These are phyloP conservation scores for Nomia melanderi DNA, from an alignment of 1,140 invertebrate species.

Conservation along the genomic window DNA sequence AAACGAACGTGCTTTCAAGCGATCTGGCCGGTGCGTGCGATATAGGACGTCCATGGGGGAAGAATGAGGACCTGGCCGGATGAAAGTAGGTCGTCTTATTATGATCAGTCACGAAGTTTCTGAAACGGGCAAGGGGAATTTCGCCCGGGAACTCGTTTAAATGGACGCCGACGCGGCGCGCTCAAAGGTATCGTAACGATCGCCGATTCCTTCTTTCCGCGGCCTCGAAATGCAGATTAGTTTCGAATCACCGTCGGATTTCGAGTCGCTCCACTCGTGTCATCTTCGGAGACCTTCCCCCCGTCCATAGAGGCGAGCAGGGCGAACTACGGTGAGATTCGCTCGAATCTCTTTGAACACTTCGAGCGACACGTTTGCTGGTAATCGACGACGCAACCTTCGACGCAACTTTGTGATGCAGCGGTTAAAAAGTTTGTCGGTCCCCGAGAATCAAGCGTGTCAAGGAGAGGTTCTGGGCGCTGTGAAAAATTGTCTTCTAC, in stretches of 20 bases:
- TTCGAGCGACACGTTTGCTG: background rate
- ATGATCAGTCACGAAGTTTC: constrained; percentile 5
- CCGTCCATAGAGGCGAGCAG: background rate
- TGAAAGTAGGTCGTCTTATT: constrained; percentile 32
- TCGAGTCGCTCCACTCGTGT: too few species aligned
- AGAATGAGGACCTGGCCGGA: too few species aligned
- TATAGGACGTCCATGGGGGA: background rate
- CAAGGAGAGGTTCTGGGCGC: background rate
- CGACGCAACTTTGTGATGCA: too few species aligned
- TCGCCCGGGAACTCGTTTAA: background rate
- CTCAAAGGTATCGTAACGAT: background rate
- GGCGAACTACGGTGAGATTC: background rate
- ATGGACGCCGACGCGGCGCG: background rate
- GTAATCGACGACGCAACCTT: background rate
- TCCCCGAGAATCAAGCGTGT: background rate
- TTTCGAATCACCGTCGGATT: background rate
- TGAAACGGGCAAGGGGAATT: constrained; percentile 1
- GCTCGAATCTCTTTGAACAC: background rate
- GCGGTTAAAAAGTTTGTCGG: background rate
- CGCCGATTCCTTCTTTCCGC: background rate
- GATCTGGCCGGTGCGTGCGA: background rate
- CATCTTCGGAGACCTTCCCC: background rate
- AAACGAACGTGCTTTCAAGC: background rate
- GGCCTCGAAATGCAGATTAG: background rate
- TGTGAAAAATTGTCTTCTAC: background rate